Conservation (phyloP, 1,140 invertebrate genomes). For the Calycopis cecrops region DNA sequence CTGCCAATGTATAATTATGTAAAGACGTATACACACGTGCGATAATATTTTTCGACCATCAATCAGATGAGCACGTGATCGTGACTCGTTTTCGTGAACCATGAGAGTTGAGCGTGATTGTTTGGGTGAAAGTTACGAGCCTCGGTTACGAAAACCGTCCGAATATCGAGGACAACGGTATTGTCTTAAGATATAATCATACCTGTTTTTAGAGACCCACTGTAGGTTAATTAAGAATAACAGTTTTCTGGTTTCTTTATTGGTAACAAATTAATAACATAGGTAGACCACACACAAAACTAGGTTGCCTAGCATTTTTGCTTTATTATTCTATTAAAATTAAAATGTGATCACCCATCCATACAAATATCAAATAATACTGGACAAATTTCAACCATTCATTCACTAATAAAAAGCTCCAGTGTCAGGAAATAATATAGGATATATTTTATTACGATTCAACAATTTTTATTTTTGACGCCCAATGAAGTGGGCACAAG, state of each 20-base stretch:
- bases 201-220: no score
- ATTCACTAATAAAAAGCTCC: no score
- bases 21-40: constrained; percentile 21
- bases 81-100: constrained; percentile 46
- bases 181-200: constrained; percentile 22
- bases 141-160: constrained; percentile 52
- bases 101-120: constrained; percentile 41
- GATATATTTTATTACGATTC: no score
- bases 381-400: no score
- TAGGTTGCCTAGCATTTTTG: no score
- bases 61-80: constrained; percentile 34
- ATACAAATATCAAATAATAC: no score
- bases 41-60: constrained; percentile 36
- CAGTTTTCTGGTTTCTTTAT: background rate
- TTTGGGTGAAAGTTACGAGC: constrained; percentile 61
- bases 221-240: background rate
- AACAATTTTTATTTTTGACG: no score
- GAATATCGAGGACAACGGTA: constrained; percentile 32
- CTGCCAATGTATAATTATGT: constrained; percentile 13
- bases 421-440: no score
- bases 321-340: no score
- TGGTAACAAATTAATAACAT: background rate
- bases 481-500: no score
- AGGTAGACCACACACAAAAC: no score
- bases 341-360: no score